Base-by-base conservation (phyloP, 92 coral and sea anemone species). In the Porites divaricata region DNA sequence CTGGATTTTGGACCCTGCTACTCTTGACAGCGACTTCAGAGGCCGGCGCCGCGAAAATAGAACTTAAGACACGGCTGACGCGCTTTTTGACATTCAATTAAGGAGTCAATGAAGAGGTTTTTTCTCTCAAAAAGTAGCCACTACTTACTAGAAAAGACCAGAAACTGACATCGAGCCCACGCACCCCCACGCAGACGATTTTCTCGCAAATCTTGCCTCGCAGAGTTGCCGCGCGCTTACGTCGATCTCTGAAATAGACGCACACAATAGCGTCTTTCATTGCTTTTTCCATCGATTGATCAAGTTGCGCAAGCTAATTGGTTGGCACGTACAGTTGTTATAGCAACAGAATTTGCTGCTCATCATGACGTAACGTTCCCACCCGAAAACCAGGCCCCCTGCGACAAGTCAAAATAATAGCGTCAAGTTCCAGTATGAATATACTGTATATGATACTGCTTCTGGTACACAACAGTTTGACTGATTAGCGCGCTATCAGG, bases 281-380 rank as follows among this genome's bases (percentile, higher is more conserved):
- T 75, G 59, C 80, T 72, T 28, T 28, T 68, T 28, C 87, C 20
- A 78, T 89, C 89, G 70, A 79, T 73, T 78, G 51, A 19, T 63
- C 56, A 35, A 64, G 81, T 54, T 78, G 35, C 81, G 87, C 75
- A 56, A 72, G 77, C 87, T 87, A 90, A 94, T 94, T 94, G 98
- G 98, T 48, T 50, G 11, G 17, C 26, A 17, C 12, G 8, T 28
- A 58, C 66, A 49, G 96, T 97, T 86, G 89, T 89, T 68, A 95
- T 90, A 91, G 78, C 90, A 83, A 90, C 93, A 70, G 75, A 86
- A 81, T 88, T 95, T 86, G 90, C 90, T 92, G 89, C 94, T 87
- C 89, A 85, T 88, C 85, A 86, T 93, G 95, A 97, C 98, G 99
- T 97, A 90, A 95, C 90, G 93, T 49, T 91, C 97, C 98, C 95